Evolutionary conservation across 2,888 invertebrate species (phyloP), one percentile per base, ranked within the genome.

Genomic region (Steinernema hermaphroditum): DNA sequence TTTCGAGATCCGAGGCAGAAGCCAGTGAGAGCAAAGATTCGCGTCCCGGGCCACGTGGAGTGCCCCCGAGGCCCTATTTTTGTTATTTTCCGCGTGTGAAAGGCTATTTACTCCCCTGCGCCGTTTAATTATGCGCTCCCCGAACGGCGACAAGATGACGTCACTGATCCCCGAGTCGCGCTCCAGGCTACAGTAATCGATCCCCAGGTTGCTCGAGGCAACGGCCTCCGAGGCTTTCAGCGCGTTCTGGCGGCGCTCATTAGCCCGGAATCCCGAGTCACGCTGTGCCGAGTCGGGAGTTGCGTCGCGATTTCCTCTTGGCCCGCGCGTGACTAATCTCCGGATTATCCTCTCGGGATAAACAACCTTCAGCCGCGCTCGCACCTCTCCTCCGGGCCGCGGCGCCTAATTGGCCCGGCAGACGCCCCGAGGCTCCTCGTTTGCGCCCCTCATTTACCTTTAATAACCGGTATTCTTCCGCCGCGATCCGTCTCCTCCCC

Each of bases 381-480:
- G 16, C 27, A 4, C 62, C 62, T 29, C 32, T 16, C 32, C 34
- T 62, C 29, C 4, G 54, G 4, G 54, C 24, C 27, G 2, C 27
- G 54, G 54, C 22, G 54, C 27, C 32, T 62, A 9, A n/a, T 22
- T 27, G 12, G 37, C 37, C 6, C 37, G 37, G 12, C 12, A 8
- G 12, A 12, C 37, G 29, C 62, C 4, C 16, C 32, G 62, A 16
- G 22, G 16, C 62, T 62, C 62, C 32, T n/a, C n/a, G n/a, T n/a
- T n/a, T n/a, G n/a, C n/a, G n/a, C 62, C 2, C 29, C 62, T 62
- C 62, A 62, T 62, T 62, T 62, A 62, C 62, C 62, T 62, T 62
- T 62, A 62, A 62, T 62, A 62, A 62, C 62, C 62, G 62, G 62
- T 62, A 44, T 43, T 62, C 32, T 62, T 62, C 62, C 62, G 62